Conservation (phyloP, 2,113 vertebrate genomes). For the Paedocypris sp. region DNA sequence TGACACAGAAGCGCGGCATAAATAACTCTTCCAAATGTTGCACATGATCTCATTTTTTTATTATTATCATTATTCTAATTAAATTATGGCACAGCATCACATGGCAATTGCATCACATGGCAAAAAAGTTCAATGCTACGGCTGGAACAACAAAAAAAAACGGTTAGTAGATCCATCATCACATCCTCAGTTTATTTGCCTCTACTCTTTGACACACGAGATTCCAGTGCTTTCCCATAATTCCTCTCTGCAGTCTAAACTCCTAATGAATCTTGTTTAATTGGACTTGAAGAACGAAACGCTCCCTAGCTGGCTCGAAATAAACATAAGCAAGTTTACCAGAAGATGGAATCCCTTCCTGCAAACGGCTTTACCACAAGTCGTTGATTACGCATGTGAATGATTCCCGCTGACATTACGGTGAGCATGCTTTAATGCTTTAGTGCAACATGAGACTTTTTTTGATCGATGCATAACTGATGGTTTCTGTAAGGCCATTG, state of each 20-base stretch:
- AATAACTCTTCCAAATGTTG: slow-evolving; percentile 4
- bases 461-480: slow-evolving; percentile 7
- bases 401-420: neutral
- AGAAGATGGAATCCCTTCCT: neutral
- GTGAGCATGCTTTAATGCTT: neutral
- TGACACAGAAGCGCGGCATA: slow-evolving; percentile 19
- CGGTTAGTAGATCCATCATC: too few species aligned
- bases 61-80: neutral
- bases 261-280: neutral
- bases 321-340: slow-evolving; percentile 5
- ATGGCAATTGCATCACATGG: neutral
- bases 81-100: neutral
- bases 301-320: neutral
- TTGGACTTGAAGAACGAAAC: neutral
- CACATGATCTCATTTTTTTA: neutral
- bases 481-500: slow-evolving; percentile 4
- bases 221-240: neutral
- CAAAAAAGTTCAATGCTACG: neutral
- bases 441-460: slow-evolving; percentile 19
- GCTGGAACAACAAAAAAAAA: neutral
- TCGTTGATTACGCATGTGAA: neutral
- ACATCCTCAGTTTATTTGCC: too few species aligned
- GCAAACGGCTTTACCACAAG: neutral
- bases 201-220: slow-evolving; percentile 13
- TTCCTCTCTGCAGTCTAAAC: neutral